Conservation (phyloP, 2,888 invertebrate species). For the Ctena decussata region DNA sequence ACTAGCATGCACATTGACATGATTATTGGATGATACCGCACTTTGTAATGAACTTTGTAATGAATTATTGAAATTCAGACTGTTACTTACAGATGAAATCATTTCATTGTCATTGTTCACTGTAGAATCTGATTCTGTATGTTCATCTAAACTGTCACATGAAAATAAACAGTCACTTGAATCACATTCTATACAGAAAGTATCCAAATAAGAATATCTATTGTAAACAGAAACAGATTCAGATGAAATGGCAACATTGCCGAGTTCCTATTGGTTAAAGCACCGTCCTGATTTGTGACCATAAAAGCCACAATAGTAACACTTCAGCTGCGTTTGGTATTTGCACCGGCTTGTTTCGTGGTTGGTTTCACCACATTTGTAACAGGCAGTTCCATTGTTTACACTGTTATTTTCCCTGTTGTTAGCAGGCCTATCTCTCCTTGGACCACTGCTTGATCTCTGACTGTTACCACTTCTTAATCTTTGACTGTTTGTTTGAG, state of each 20-base stretch:
- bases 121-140: neutral
- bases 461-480: too few relatives aligned
- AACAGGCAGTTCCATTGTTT: neutral
- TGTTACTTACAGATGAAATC: neutral
- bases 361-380: neutral
- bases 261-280: slow-evolving; percentile 3
- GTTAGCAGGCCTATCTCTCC: neutral
- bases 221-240: neutral
- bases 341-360: too few relatives aligned
- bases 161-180: neutral
- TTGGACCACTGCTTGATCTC: neutral
- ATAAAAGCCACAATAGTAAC: neutral
- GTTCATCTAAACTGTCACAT: neutral
- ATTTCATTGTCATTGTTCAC: neutral
- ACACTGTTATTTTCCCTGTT: neutral
- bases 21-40: neutral
- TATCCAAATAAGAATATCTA: neutral
- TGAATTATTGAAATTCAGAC: neutral
- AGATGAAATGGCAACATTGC: neutral
- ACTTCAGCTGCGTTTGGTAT: neutral
- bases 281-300: neutral
- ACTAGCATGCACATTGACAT: neutral
- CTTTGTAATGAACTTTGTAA: neutral
- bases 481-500: neutral
- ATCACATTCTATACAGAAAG: neutral